Evolutionary conservation across 2,113 vertebrate species (phyloP).

Genomic region (Catharus minimus): DNA sequence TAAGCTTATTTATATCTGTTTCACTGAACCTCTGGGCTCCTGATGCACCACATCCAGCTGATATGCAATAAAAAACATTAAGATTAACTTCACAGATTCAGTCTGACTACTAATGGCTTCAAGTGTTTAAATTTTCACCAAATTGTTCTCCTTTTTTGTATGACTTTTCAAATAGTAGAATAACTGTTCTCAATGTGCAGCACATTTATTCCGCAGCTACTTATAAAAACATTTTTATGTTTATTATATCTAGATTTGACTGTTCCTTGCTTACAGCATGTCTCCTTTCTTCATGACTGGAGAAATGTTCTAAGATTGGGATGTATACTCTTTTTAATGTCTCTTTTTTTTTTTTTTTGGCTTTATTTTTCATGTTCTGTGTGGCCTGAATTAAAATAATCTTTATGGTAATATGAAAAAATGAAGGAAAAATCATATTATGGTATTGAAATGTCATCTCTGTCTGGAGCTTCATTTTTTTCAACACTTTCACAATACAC

Average conservation of each 20-base stretch:
- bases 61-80: not conserved
- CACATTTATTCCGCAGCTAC: not conserved
- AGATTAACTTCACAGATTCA: not conserved
- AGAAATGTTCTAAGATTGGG: not conserved
- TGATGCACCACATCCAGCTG: not conserved
- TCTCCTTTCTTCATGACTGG: not conserved
- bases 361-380: not conserved
- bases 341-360: not conserved
- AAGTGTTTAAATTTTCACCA: not conserved
- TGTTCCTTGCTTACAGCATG: not conserved
- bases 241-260: not conserved
- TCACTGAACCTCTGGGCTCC: not conserved
- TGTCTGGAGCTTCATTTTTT: not conserved
- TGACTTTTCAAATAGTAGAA: not conserved
- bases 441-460: not conserved
- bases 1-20: not conserved
- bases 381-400: not conserved
- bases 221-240: not conserved
- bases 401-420: not conserved
- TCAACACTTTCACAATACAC: not conserved
- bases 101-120: not conserved
- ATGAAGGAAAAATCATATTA: not conserved
- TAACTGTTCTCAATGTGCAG: not conserved
- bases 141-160: not conserved
- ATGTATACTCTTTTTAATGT: not conserved